These are phyloP conservation scores for Glareola pratincola DNA, from an alignment of 2,113 vertebrate species.

Conservation along the genomic window DNA sequence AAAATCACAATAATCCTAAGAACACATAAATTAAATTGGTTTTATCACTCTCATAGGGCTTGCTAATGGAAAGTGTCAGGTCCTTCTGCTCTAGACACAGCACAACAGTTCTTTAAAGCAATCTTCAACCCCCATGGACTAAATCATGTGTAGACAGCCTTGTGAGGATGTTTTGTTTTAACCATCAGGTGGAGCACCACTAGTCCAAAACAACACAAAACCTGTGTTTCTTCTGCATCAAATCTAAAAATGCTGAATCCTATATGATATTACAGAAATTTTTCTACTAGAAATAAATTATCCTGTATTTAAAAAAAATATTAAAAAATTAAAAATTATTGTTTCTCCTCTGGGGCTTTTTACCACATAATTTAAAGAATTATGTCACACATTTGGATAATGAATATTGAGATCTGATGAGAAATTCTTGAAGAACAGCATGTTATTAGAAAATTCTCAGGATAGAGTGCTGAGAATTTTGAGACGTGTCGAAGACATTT, in stretches of 20 bases:
- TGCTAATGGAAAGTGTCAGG: not conserved
- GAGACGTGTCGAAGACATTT: accelerated
- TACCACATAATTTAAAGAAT: not conserved
- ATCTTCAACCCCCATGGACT: accelerated
- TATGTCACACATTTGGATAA: not conserved
- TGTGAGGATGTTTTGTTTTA: not conserved
- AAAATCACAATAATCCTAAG: not conserved
- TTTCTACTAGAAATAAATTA: not conserved
- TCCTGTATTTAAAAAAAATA: not conserved
- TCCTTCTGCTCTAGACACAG: not conserved
- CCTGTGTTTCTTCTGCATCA: not conserved
- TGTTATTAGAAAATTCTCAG: not conserved
- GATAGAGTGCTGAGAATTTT: not conserved
- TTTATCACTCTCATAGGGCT: not conserved
- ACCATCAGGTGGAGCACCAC: not conserved
- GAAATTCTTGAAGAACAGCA: not conserved
- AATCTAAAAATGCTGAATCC: not conserved
- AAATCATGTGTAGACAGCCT: not conserved
- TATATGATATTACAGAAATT: not conserved
- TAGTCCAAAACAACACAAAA: not conserved
- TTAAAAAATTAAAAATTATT: not conserved
- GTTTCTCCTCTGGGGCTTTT: not conserved
- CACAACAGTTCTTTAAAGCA: not conserved
- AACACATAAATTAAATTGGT: not conserved
- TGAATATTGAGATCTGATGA: not conserved